Evolutionary conservation across 1,140 invertebrate species (phyloP).

Genomic region (Conus ventricosus): DNA sequence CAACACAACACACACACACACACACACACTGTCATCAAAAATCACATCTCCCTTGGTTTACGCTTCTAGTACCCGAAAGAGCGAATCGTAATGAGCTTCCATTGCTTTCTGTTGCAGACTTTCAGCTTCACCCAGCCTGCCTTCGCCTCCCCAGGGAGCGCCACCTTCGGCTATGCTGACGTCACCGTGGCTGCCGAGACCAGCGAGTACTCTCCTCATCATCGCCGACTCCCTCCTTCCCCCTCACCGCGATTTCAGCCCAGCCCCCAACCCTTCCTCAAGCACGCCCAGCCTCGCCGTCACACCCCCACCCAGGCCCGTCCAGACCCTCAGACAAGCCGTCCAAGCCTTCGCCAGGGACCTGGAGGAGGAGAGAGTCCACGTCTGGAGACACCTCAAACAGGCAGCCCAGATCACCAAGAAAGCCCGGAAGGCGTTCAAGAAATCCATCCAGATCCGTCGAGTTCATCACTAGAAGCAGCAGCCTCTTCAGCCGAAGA

Average conservation of each 20-base stretch:
- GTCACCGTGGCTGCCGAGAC: not conserved
- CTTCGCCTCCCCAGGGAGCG: not conserved
- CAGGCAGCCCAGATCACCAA: not conserved
- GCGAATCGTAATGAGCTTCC: too few species aligned
- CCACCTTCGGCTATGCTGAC: slow-evolving; percentile 11
- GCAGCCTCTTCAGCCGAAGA: not conserved
- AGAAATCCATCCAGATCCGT: not conserved
- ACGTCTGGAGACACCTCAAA: not conserved
- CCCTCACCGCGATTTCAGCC: not conserved
- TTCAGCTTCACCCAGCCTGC: not conserved
- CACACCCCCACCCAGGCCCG: not conserved
- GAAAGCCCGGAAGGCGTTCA: not conserved
- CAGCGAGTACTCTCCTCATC: not conserved
- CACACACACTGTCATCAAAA: not conserved
- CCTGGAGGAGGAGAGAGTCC: not conserved
- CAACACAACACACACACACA: slow-evolving; percentile 3
- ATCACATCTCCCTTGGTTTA: not conserved
- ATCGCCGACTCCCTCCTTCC: not conserved
- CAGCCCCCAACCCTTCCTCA: not conserved
- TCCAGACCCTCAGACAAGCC: not conserved
- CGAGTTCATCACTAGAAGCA: not conserved
- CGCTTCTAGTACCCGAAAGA: too few species aligned
- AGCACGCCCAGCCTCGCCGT: not conserved
- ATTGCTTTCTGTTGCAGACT: not conserved
- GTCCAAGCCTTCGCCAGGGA: not conserved